These are phyloP conservation scores for Drosophila nr. perissopoda DNA, from an alignment of 2,888 invertebrate genomes.

Conservation along the genomic window DNA sequence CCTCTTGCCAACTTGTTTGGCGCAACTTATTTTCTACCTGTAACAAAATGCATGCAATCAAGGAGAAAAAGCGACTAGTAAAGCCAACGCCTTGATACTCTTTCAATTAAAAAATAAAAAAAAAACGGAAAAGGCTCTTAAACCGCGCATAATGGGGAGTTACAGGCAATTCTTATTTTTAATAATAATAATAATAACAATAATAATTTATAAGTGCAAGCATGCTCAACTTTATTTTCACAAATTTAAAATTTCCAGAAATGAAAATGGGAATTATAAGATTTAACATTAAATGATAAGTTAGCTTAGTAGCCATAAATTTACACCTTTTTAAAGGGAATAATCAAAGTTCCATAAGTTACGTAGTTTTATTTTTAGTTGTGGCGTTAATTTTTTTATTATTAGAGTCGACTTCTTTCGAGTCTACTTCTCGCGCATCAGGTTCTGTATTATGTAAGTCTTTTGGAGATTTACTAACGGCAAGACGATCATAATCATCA, in stretches of 20 bases:
- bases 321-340: too few relatives aligned
- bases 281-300: not conserved
- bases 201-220: not conserved
- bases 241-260: not conserved
- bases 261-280: not conserved
- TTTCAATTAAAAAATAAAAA: not conserved
- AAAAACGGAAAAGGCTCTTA: too few relatives aligned
- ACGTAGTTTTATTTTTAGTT: not conserved
- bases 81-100: slow-evolving; percentile 18
- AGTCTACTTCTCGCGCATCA: not conserved
- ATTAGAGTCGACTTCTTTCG: not conserved
- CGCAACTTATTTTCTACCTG: slow-evolving; percentile 22
- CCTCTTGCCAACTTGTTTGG: slow-evolving; percentile 40
- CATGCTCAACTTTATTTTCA: not conserved
- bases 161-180: too few relatives aligned
- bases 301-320: not conserved
- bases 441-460: not conserved
- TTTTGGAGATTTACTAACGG: not conserved
- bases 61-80: not conserved
- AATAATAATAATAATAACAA: not conserved
- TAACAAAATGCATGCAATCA: slow-evolving; percentile 10
- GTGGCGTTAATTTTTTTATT: not conserved
- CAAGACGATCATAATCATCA: not conserved
- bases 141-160: too few relatives aligned
- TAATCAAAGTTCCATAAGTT: not conserved